phyloP scores from a whole-genome alignment of 2,797 vertebrate genomes.

The Cirrhinus molitorella region DNA sequence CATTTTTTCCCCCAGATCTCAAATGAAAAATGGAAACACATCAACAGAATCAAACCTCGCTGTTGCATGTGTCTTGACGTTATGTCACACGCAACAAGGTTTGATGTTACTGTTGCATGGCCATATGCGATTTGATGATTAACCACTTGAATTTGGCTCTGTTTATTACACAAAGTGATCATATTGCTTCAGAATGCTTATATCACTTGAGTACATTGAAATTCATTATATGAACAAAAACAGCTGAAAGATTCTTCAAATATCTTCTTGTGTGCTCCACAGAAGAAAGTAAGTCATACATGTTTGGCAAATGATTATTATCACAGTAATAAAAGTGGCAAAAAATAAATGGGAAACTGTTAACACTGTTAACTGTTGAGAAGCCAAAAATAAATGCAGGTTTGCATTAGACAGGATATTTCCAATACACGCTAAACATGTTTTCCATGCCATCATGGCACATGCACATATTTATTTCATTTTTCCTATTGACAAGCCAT shows the following conservation, averaged over 20 bases:
- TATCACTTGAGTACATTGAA: too few species aligned
- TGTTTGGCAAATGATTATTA: too few species aligned
- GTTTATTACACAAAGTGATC: neutral
- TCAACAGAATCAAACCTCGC: neutral
- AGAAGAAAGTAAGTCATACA: neutral
- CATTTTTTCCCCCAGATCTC: neutral
- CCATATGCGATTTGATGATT: neutral
- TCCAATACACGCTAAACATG: slow-evolving; percentile 13
- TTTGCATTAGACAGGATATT: slow-evolving; percentile 17
- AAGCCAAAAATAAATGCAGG: neutral
- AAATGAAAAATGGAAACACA: neutral
- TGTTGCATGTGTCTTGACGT: neutral
- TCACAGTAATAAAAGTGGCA: neutral
- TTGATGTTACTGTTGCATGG: neutral
- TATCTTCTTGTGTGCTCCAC: neutral
- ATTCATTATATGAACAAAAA: neutral
- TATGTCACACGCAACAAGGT: too few species aligned
- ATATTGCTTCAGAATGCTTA: neutral
- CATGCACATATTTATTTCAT: slow-evolving; percentile 68
- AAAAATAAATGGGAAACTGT: neutral
- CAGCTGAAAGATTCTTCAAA: neutral
- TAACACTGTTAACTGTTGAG: neutral
- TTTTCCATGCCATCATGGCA: neutral
- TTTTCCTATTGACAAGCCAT: slow-evolving; percentile 86
- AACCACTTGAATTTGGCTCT: neutral